Evolutionary conservation across 2,888 invertebrate genomes (phyloP), one percentile per base, ranked within the genome.

Genomic region (Aricia artaxerxes): DNA sequence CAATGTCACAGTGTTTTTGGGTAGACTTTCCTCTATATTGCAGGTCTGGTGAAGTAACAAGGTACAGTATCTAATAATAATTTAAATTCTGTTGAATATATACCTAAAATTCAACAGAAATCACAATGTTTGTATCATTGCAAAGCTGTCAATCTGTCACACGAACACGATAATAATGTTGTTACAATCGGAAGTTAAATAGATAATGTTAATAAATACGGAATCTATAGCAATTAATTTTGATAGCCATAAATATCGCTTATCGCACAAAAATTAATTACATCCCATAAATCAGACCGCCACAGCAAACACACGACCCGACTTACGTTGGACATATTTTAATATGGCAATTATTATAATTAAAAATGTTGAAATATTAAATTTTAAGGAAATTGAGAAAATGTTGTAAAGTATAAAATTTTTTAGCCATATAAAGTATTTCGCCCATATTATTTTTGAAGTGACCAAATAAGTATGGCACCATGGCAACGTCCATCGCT

Each of bases 261-360:
- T 83, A 82, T 84, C 82, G 79, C 78, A 79, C 80, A 81, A 82
- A 86, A 87, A 88, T 87, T 87, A 86, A 88, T 88, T 87, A 84
- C 83, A 82, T 82, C 81, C 82, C 83, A 84, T 86, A 85, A 86
- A 86, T 88, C 84, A 86, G 60, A 40, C 57, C 40, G 60, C 73
- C 60, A 60, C 73, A 83, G 84, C 85, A 83, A 84, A 81, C 79
- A 82, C 80, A 80, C 76, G 76, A 11, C 57, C 76, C 49, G 53
- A 53, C 76, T 31, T 76, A 76, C 69, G 64, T 75, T 31, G 73
- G 73, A 24, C 24, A 76, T 76, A 76, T 76, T 76, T 53, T 76
- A 76, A 76, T 76, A 57, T 69, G 69, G 69, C 69, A 69, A 69
- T 69, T 69, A 69, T 69, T 69, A 69, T 69, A 69, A 69, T 69